Base-by-base conservation (phyloP, 2,113 vertebrate genomes). In the Mormyrus lacerda region DNA sequence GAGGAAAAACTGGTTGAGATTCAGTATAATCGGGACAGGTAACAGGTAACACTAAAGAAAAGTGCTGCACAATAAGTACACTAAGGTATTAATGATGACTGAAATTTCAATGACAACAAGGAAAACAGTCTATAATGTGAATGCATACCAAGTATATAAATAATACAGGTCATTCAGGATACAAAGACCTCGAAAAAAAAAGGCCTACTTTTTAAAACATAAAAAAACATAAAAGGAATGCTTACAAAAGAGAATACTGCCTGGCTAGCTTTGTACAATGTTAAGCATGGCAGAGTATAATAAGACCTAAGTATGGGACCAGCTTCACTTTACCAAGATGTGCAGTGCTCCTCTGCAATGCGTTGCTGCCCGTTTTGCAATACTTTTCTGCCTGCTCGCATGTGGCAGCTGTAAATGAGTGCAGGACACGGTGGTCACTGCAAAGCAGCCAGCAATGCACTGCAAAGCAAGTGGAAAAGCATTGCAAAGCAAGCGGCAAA, bases 281-380 rank as follows among this genome's bases (percentile, higher is more conserved):
- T 55, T 31, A 89, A 89, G 82, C 48, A 35, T 79, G 35, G 35
- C 35, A 42, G 35, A 76, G 65, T 35, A 35, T 73, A 15, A 76
- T 39, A 76, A 76, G 39, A 42, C 39, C 35, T 48, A 48, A 11
- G 87, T 86, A 87, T 73, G 31, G 73, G 61, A 21, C 27, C 44
- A 44, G 82, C 35, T 73, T 85, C 58, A 9, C 76, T 85, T 85
- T 88, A 73, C 73, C 27, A 47, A 85, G 90, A 27, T 65, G 24
- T 44, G 69, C 44, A 58, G 55, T 47, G 65, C 17, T 13, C 19
- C 53, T 79, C 19, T n/a, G 55, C 51, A 24, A 0, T 39, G 45
- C 45, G 17, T 65, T 27, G n/a, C 19, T 15, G 48, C 48, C 48
- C 0, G 13, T 13, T 50, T 13, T 50, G 48, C 48, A 50, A 13